A percentile compares a stretch with the other conserved stretches of the same genome.
phyloP scores from a whole-genome alignment of 2,888 invertebrate genomes.

The Apodemia hepburni region DNA sequence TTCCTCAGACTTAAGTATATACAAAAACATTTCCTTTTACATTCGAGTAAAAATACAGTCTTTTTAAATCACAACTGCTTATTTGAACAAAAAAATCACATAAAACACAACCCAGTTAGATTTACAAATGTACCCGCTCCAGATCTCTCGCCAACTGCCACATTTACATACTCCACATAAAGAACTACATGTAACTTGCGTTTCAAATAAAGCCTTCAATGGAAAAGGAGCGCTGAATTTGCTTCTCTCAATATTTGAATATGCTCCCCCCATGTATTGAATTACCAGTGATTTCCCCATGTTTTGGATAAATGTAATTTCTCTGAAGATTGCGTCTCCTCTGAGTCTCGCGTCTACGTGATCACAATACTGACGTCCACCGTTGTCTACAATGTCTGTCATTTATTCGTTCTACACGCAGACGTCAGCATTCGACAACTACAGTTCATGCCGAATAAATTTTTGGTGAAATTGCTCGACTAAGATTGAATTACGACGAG shows the following conservation, averaged over 20 bases:
- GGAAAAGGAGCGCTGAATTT: conserved; percentile 15
- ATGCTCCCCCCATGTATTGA: conserved; percentile 63
- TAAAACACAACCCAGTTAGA: conserved; percentile 13
- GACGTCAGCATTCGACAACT: conserved; percentile 76
- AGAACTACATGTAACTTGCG: conserved; percentile 13
- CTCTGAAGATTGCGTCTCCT: conserved; percentile 69
- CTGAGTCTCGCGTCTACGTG: conserved; percentile 63
- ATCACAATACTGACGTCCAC: conserved; percentile 60
- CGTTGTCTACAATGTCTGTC: conserved; percentile 69
- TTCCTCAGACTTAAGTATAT: too few relatives aligned
- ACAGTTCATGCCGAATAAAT: conserved; percentile 74
- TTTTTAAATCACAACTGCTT: conserved; percentile 1
- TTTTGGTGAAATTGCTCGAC: conserved; percentile 66
- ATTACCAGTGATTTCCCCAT: conserved; percentile 69
- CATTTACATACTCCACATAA: conserved; percentile 14
- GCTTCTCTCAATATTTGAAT: conserved; percentile 41
- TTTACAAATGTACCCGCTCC: conserved; percentile 11
- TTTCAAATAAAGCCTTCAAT: conserved; percentile 16
- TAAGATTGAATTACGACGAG: conserved; percentile 67
- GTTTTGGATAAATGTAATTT: conserved; percentile 75
- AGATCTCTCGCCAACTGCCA: conserved; percentile 10
- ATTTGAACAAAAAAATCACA: conserved; percentile 7
- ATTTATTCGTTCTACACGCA: conserved; percentile 71
- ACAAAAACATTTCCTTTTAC: background rate
- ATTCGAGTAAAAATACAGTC: background rate